Conservation (phyloP, 1,140 invertebrate genomes). For the Teleopsis dalmanni region DNA sequence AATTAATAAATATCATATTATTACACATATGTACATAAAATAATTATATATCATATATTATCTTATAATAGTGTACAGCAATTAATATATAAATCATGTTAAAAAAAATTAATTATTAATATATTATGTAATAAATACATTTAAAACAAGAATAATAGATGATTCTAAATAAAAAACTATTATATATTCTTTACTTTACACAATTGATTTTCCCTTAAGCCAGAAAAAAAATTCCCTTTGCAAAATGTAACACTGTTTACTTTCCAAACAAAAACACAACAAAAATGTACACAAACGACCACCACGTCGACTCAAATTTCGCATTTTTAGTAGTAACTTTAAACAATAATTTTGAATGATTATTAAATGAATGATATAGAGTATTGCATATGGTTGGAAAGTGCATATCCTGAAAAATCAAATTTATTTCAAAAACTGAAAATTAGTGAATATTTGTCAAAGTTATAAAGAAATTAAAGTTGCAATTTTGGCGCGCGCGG, state of each 20-base stretch:
- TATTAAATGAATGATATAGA: conserved; percentile 21
- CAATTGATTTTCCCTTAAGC: not conserved
- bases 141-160: too few species aligned
- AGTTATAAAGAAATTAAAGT: conserved; percentile 25
- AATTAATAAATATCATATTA: too few species aligned
- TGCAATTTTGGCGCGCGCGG: conserved; percentile 40
- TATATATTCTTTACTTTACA: not conserved
- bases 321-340: conserved; percentile 29
- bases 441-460: conserved; percentile 17
- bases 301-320: conserved; percentile 13
- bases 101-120: not conserved
- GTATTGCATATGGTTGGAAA: conserved; percentile 11
- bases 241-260: conserved; percentile 22
- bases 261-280: conserved; percentile 28
- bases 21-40: too few species aligned
- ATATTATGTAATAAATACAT: not conserved
- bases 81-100: not conserved
- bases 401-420: conserved; percentile 25
- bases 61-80: too few species aligned
- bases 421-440: conserved; percentile 21
- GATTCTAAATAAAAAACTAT: too few species aligned
- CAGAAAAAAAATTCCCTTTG: not conserved
- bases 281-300: conserved; percentile 26
- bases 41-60: too few species aligned
- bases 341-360: not conserved